Evolutionary conservation across 2,797 vertebrate species (phyloP).

Genomic region (Anolis apletophallus): DNA sequence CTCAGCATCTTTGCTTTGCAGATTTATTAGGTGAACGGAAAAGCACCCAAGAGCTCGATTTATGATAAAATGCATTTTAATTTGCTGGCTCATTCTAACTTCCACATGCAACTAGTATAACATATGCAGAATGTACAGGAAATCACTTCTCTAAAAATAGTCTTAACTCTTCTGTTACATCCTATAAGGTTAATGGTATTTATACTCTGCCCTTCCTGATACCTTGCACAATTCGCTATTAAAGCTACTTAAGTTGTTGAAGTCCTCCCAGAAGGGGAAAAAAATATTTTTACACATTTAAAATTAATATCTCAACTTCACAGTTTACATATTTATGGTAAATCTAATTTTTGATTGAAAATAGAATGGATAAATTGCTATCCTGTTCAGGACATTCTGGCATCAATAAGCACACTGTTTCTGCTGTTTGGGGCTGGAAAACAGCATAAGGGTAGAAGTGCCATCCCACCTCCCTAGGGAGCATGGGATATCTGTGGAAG

Average conservation of each 20-base stretch:
- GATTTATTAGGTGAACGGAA: constrained; percentile 42
- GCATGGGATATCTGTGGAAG: too few species aligned
- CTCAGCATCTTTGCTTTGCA: constrained; percentile 22
- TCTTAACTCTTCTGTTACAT: constrained; percentile 39
- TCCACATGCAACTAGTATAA: constrained; percentile 33
- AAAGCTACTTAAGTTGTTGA: constrained; percentile 77
- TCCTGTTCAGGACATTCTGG: too few species aligned
- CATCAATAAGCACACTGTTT: too few species aligned
- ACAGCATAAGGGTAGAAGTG: too few species aligned
- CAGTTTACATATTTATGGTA: constrained; percentile 74
- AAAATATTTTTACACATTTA: constrained; percentile 79
- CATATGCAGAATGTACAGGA: constrained; percentile 57
- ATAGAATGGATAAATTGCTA: too few species aligned
- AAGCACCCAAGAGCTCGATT: constrained; percentile 4
- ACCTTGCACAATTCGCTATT: constrained; percentile 73
- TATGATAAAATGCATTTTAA: constrained; percentile 35
- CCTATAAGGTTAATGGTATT: constrained; percentile 44
- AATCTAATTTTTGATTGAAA: constrained; percentile 73
- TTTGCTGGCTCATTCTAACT: constrained; percentile 30
- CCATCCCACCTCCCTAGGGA: too few species aligned
- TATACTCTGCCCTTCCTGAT: constrained; percentile 62
- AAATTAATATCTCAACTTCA: constrained; percentile 73
- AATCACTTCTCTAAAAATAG: constrained; percentile 50
- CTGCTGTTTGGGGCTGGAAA: too few species aligned
- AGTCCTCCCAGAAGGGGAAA: constrained; percentile 66